Percentiles rank a stretch among this genome's conserved stretches.
These are phyloP conservation scores for Amniataba percoides DNA, from an alignment of 2,797 vertebrate species.

Conservation along the genomic window DNA sequence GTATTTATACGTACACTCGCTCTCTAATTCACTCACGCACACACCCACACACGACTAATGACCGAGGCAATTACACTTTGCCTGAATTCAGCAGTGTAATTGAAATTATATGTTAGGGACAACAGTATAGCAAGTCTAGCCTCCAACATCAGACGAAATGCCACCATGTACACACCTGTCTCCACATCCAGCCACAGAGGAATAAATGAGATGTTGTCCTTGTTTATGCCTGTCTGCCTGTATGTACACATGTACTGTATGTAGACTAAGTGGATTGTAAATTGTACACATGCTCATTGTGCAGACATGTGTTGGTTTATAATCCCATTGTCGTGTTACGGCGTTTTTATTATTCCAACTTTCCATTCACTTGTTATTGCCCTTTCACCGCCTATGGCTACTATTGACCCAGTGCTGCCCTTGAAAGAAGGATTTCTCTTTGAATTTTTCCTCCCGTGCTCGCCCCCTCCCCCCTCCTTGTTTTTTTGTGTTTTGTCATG, in stretches of 20 bases:
- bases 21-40: conserved; percentile 17
- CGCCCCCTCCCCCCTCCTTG: conserved; percentile 8
- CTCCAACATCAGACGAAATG: conserved; percentile 50
- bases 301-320: conserved; percentile 26
- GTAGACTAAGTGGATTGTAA: neutral
- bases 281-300: conserved; percentile 6
- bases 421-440: conserved; percentile 14
- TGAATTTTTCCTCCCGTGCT: conserved; percentile 27
- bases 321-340: conserved; percentile 15
- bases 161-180: conserved; percentile 35
- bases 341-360: conserved; percentile 6
- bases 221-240: conserved; percentile 1
- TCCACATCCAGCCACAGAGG: conserved; percentile 29
- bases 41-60: conserved; percentile 54
- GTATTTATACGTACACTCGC: conserved; percentile 50
- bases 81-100: conserved; percentile 66
- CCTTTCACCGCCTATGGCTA: conserved; percentile 25
- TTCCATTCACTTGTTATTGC: conserved; percentile 38
- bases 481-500: conserved; percentile 41
- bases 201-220: conserved; percentile 29
- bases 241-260: neutral
- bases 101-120: conserved; percentile 68
- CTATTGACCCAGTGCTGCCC: conserved; percentile 24
- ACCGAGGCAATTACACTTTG: conserved; percentile 64
- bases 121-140: conserved; percentile 53